Evolutionary conservation across 2,113 vertebrate species (phyloP).

Genomic region (Hippocampus abdominalis): DNA sequence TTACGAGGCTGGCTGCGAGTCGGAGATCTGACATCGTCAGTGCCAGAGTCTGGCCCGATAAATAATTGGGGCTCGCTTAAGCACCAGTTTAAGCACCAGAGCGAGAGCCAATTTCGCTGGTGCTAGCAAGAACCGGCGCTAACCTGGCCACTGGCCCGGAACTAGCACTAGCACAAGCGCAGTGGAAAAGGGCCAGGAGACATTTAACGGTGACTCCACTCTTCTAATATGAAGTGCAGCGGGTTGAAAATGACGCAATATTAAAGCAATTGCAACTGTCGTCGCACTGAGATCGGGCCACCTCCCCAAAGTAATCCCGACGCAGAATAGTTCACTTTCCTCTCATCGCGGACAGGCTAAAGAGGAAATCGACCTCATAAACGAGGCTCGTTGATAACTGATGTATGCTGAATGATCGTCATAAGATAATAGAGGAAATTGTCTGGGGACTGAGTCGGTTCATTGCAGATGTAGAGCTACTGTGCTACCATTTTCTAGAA

Average conservation of each 20-base stretch:
- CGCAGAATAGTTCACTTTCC: conserved; percentile 70
- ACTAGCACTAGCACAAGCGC: no score
- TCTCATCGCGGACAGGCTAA: conserved; percentile 62
- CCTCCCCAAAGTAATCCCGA: conserved; percentile 62
- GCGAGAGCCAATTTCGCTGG: no score
- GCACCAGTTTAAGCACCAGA: no score
- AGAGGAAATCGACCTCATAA: conserved; percentile 68
- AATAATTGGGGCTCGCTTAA: no score
- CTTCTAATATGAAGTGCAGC: conserved; percentile 51
- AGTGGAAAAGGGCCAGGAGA: conserved; percentile 6
- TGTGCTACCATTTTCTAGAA: conserved; percentile 43
- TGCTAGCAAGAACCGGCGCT: no score
- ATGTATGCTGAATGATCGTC: conserved; percentile 65
- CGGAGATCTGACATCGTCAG: no score
- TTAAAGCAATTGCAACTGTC: conserved; percentile 63
- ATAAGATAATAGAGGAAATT: conserved; percentile 66
- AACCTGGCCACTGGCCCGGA: no score
- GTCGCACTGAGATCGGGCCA: conserved; percentile 55
- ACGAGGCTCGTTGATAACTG: conserved; percentile 69
- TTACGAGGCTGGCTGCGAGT: no score
- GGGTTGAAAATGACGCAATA: conserved; percentile 58
- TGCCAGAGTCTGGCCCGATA: no score
- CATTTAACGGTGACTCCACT: conserved; percentile 30
- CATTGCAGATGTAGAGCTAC: conserved; percentile 62
- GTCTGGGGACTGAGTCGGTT: conserved; percentile 71